Percentiles rank a stretch among this genome's conserved stretches.
phyloP scores from a whole-genome alignment of 2,113 vertebrate species.

The Taurulus bubalis region DNA sequence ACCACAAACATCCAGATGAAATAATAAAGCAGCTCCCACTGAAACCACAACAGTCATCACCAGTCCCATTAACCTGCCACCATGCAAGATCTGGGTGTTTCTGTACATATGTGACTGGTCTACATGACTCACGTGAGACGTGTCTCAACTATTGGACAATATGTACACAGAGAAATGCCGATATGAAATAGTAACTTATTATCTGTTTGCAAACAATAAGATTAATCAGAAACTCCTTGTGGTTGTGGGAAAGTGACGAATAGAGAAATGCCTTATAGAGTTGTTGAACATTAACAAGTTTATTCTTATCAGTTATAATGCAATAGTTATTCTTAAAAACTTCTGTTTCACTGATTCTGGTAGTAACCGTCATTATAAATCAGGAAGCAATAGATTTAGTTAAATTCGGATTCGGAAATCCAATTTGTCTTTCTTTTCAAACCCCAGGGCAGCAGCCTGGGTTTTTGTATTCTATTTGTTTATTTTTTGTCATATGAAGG shows the following conservation, averaged over 20 bases:
- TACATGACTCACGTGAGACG: not conserved
- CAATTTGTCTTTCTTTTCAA: constrained; percentile 10
- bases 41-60: not conserved
- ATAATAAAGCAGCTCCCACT: not conserved
- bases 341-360: constrained; percentile 47
- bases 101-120: constrained; percentile 20
- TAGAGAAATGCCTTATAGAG: constrained; percentile 1
- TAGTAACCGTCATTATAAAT: constrained; percentile 18
- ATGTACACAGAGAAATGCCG: not conserved
- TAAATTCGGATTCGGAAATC: constrained; percentile 2
- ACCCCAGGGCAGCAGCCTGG: constrained; percentile 19
- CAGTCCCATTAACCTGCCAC: constrained; percentile 18
- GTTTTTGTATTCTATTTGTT: constrained; percentile 58
- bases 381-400: constrained; percentile 31
- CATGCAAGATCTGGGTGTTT: constrained; percentile 48
- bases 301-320: constrained; percentile 1
- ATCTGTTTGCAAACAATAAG: constrained; percentile 26
- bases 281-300: constrained; percentile 18
- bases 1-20: constrained; percentile 30
- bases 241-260: constrained; percentile 20
- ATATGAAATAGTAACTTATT: constrained; percentile 52
- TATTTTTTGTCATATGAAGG: constrained; percentile 48
- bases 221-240: constrained; percentile 29
- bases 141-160: constrained; percentile 17
- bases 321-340: constrained; percentile 11